A percentile compares a stretch with the other conserved stretches of the same genome.
These are phyloP conservation scores for Latrodectus hesperus DNA, from an alignment of 2,888 invertebrate genomes.

Conservation along the genomic window DNA sequence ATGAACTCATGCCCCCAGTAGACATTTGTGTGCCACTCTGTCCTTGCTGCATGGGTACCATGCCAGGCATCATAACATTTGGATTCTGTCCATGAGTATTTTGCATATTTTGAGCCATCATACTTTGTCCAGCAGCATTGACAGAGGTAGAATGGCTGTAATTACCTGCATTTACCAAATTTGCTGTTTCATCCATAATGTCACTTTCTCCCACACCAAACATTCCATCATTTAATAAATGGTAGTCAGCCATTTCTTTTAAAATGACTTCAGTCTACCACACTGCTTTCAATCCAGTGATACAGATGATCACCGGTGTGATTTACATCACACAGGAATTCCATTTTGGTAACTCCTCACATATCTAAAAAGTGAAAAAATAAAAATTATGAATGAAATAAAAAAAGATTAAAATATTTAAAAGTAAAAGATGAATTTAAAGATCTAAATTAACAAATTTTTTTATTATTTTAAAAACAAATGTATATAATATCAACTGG, in stretches of 20 bases:
- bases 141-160: slow-evolving; percentile 60
- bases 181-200: slow-evolving; percentile 66
- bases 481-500: too few relatives aligned
- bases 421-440: background rate
- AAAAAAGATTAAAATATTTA: background rate
- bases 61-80: slow-evolving; percentile 62
- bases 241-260: slow-evolving; percentile 71
- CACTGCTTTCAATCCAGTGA: slow-evolving; percentile 62
- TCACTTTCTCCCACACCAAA: slow-evolving; percentile 69
- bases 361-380: slow-evolving; percentile 44
- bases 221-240: slow-evolving; percentile 71
- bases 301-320: slow-evolving; percentile 51
- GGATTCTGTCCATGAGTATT: slow-evolving; percentile 61
- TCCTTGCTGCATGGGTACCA: slow-evolving; percentile 64
- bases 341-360: slow-evolving; percentile 48
- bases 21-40: slow-evolving; percentile 55
- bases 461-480: too few relatives aligned
- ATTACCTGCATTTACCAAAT: slow-evolving; percentile 61
- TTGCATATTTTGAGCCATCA: slow-evolving; percentile 62
- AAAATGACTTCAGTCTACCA: slow-evolving; percentile 49
- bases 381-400: background rate
- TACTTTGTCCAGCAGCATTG: slow-evolving; percentile 64
- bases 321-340: slow-evolving; percentile 6
- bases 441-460: background rate
- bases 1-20: slow-evolving; percentile 62